Evolutionary conservation across 37 sponge, comb jelly and placozoan genomes (phyloP).

Genomic region (Ephydatia muelleri): DNA sequence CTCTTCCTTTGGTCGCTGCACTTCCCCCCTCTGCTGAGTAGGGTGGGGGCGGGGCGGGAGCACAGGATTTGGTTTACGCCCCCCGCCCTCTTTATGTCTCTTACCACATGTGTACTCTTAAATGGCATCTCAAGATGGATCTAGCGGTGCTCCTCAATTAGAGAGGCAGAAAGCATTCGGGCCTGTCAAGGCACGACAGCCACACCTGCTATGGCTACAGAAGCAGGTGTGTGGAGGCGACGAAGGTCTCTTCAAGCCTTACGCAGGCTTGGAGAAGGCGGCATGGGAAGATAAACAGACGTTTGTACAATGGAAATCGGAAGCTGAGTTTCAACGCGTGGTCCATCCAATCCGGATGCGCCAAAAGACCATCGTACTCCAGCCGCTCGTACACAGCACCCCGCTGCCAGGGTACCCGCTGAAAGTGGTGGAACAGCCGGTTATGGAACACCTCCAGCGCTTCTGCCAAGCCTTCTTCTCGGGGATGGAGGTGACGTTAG

Average conservation of each 20-base stretch:
- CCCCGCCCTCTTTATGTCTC: neutral
- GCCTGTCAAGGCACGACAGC: neutral
- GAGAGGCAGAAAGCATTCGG: neutral
- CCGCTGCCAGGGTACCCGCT: constrained; percentile 7
- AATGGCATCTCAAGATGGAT: neutral
- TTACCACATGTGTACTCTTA: too few relatives aligned
- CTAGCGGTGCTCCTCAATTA: neutral
- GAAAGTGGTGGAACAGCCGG: neutral
- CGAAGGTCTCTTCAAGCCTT: neutral
- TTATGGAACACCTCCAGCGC: constrained; percentile 26
- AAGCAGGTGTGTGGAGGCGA: neutral
- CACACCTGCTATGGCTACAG: neutral
- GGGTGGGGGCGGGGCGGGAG: neutral
- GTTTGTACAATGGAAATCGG: constrained; percentile 53
- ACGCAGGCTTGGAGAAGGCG: neutral
- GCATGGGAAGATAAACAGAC: constrained; percentile 49
- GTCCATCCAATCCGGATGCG: constrained; percentile 41
- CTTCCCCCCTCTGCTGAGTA: too few relatives aligned
- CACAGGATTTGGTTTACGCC: neutral
- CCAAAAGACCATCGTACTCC: constrained; percentile 48
- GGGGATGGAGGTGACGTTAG: constrained; percentile 58
- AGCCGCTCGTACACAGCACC: constrained; percentile 38
- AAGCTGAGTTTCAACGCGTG: constrained; percentile 37
- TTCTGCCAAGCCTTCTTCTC: constrained; percentile 64
- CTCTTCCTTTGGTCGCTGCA: too few relatives aligned